phyloP scores from a whole-genome alignment of 2,888 invertebrate species.

The Pimpla rufipes region DNA sequence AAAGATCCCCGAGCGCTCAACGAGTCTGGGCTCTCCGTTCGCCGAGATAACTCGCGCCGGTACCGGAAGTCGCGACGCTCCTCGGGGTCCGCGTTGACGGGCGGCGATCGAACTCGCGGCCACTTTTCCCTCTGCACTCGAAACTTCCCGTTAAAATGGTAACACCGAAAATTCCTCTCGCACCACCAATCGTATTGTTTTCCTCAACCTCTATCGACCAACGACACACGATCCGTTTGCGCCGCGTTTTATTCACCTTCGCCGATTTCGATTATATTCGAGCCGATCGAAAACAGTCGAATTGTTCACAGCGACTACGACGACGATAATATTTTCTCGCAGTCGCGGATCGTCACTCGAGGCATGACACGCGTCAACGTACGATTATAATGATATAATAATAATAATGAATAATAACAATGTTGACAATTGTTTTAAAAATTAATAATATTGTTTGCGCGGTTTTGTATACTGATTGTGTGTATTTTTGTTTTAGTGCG shows the following conservation, averaged over 20 bases:
- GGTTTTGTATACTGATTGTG: neutral
- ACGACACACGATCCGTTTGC: conserved; percentile 7
- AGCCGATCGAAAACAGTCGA: neutral
- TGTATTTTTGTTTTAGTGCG: neutral
- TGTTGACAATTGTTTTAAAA: neutral
- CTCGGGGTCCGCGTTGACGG: conserved; percentile 39
- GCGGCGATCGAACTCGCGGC: neutral
- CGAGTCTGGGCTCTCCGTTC: conserved; percentile 69
- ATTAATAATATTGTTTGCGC: conserved; percentile 12
- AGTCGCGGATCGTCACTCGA: neutral
- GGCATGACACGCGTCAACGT: neutral
- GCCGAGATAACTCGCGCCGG: conserved; percentile 37
- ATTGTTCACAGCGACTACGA: neutral
- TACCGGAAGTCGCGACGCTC: conserved; percentile 51
- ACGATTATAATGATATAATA: neutral
- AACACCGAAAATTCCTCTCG: neutral
- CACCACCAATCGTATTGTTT: neutral
- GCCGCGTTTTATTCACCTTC: conserved; percentile 4
- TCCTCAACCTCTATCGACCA: neutral
- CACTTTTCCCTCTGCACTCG: neutral
- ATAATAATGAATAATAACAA: no score
- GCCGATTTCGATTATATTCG: no score
- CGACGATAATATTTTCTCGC: neutral
- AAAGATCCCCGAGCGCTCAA: conserved; percentile 59
- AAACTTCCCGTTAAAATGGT: conserved; percentile 39